These are phyloP conservation scores for Cettia cetti DNA, from an alignment of 2,113 vertebrate genomes.

Conservation along the genomic window DNA sequence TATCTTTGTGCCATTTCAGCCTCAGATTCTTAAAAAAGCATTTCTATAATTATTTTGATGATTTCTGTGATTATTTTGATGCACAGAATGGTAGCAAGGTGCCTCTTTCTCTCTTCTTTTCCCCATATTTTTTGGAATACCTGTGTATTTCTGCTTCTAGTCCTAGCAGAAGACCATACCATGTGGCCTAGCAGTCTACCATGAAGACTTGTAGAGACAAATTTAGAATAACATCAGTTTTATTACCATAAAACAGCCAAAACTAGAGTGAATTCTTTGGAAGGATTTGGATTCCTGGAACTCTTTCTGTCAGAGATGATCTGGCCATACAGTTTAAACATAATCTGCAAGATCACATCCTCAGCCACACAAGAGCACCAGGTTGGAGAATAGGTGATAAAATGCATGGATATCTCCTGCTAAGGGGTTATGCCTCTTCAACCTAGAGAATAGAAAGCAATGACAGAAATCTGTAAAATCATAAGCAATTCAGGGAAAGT, in stretches of 20 bases:
- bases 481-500: background rate
- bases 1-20: background rate
- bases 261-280: background rate
- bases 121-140: background rate
- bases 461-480: background rate
- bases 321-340: background rate
- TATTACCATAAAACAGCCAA: background rate
- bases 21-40: background rate
- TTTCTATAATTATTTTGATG: background rate
- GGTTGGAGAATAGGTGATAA: background rate
- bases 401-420: background rate
- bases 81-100: background rate
- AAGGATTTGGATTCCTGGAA: background rate
- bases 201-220: background rate
- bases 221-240: background rate
- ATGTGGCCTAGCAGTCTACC: background rate
- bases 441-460: background rate
- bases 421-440: background rate
- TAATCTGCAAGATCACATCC: background rate
- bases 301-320: background rate
- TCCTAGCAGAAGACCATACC: background rate
- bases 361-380: background rate
- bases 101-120: background rate
- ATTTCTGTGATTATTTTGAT: background rate
- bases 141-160: background rate